Evolutionary conservation across 2,888 invertebrate genomes (phyloP), one percentile per base, ranked within the genome.

Genomic region (Pterobdella sp.): DNA sequence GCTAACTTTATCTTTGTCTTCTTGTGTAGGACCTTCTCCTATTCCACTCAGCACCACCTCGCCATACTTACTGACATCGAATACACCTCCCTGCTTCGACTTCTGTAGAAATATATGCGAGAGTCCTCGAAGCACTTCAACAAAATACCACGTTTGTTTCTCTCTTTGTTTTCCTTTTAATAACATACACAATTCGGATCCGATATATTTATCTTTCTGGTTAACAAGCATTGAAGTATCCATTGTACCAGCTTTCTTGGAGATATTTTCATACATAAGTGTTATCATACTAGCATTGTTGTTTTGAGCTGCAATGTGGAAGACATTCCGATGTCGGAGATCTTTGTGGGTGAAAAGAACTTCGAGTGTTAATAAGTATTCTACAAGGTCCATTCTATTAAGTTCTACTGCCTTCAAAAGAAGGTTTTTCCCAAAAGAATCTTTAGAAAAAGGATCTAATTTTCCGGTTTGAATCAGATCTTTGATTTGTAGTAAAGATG

Each of bases 271-370:
- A 37, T 75, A 26, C 14, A 77, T 72, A 63, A 75, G 72, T 73
- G 87, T 84, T 0, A 90, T 85, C 31, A 90, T 88, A 49, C 88
- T 86, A 0, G 84, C 77, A 76, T 87, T 84, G 32, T 90, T 90
- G 72, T 92, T 86, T 83, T 94, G 93, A 1, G 91, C 89, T 0
- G 92, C 92, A 92, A 92, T 93, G 80, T 93, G 93, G 68, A 94
- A 85, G 0, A 91, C 87, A n/a, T 74, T 74, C 26, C 74, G 42
- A 14, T 66, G 22, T 29, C 74, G 42, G 10, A 10, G 34, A 68
- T 74, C 74, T 22, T 26, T 67, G 29, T 74, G 67, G 32, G 29
- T 42, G 29, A 70, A 66, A 34, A 66, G n/a, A 14, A 72, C 31
- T 7, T 29, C 29, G 26, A 34, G 65, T 10, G 34, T 36, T 1